These are phyloP conservation scores for Ranitomeya imitator DNA, from an alignment of 2,113 vertebrate genomes.

Conservation along the genomic window DNA sequence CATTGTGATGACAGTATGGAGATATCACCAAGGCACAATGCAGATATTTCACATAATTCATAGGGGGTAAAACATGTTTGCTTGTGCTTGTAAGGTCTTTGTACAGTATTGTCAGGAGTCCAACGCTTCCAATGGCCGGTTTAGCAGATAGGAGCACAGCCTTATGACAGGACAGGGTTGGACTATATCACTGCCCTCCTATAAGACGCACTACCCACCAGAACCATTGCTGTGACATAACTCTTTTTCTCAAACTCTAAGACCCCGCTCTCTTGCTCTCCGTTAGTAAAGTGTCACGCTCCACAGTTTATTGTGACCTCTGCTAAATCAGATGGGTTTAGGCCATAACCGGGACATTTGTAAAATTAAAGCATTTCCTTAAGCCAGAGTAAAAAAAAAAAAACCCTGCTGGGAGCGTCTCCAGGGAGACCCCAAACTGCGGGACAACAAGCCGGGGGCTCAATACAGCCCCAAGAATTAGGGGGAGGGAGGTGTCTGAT, in stretches of 20 bases:
- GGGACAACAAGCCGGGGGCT: constrained; percentile 90
- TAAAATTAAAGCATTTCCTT: constrained; percentile 43
- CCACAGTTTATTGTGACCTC: background rate
- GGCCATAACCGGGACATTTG: constrained; percentile 39
- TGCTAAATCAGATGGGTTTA: background rate
- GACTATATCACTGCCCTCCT: too few species aligned
- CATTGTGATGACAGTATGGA: too few species aligned
- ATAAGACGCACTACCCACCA: too few species aligned
- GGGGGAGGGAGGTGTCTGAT: constrained; percentile 72
- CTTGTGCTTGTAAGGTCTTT: too few species aligned
- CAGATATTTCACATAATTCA: too few species aligned
- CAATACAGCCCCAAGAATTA: constrained; percentile 86
- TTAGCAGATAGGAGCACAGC: too few species aligned
- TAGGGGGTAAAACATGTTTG: too few species aligned
- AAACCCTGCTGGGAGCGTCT: constrained; percentile 91
- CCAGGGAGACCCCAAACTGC: constrained; percentile 93
- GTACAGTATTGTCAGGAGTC: too few species aligned
- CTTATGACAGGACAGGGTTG: too few species aligned
- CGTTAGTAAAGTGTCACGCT: background rate
- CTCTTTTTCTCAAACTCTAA: background rate
- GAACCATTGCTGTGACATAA: background rate
- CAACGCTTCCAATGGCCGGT: too few species aligned
- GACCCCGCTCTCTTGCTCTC: background rate
- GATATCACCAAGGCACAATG: too few species aligned
- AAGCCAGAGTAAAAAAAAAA: constrained; percentile 78